phyloP scores from a whole-genome alignment of 2,113 vertebrate genomes.

The Cochlearius cochlearius region DNA sequence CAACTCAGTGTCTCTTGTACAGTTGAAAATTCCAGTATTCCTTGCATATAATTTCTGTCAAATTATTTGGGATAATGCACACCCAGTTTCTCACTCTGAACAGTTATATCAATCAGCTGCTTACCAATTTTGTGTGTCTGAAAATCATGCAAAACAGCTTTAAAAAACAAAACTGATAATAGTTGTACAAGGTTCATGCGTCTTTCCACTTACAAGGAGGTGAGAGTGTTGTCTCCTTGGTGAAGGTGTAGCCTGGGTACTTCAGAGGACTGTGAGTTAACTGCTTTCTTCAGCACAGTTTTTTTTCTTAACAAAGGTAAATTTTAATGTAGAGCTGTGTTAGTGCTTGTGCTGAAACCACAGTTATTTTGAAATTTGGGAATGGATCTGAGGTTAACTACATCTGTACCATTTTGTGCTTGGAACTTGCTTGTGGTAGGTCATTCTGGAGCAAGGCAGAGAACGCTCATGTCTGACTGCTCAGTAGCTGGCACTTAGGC shows the following conservation, averaged over 20 bases:
- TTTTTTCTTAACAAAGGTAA: not conserved
- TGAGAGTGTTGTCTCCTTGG: not conserved
- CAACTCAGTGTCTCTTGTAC: not conserved
- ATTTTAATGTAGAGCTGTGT: not conserved
- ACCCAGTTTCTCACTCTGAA: not conserved
- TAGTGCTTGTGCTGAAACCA: not conserved
- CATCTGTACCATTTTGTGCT: not conserved
- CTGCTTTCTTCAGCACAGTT: not conserved
- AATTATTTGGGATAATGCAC: not conserved
- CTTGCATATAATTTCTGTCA: not conserved
- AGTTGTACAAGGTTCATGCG: not conserved
- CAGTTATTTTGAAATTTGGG: not conserved
- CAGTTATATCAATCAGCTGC: not conserved
- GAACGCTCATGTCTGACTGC: not conserved
- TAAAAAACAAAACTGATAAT: not conserved
- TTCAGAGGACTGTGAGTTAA: not conserved
- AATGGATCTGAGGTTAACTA: not conserved
- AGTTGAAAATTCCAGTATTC: not conserved
- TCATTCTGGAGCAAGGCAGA: not conserved
- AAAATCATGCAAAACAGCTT: not conserved
- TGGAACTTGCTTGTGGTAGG: not conserved
- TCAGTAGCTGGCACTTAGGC: not conserved
- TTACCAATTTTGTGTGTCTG: not conserved
- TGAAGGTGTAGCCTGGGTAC: not conserved
- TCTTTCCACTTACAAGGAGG: not conserved